These are phyloP conservation scores for Odontocolon sp. DNA, from an alignment of 2,888 invertebrate genomes.

Conservation along the genomic window DNA sequence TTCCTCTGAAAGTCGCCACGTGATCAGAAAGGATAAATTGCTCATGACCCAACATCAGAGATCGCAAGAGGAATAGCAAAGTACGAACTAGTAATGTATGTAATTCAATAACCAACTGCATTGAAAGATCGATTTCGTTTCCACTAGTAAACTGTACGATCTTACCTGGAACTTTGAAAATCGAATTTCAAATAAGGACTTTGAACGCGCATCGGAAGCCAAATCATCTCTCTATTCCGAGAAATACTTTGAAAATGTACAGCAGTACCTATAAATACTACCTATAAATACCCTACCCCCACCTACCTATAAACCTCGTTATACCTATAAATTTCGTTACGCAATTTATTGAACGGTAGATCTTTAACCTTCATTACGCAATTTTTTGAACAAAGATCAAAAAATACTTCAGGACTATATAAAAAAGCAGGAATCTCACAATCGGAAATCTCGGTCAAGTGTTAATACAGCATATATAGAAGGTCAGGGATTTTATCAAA, in stretches of 20 bases:
- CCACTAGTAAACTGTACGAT: no score
- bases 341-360: neutral
- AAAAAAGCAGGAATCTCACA: neutral
- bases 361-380: neutral
- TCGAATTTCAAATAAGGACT: neutral
- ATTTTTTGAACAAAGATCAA: neutral
- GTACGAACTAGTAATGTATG: no score
- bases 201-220: no score
- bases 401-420: neutral
- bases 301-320: no score
- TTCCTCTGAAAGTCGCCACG: neutral
- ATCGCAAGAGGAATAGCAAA: neutral
- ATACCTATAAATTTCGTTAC: no score
- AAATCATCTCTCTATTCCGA: no score
- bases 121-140: neutral
- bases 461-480: neutral
- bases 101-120: neutral
- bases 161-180: constrained; percentile 5
- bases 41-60: neutral
- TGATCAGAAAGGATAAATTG: neutral
- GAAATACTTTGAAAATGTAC: no score
- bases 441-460: neutral
- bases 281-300: no score
- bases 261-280: no score
- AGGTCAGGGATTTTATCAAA: neutral